A percentile compares a stretch with the other conserved stretches of the same genome.
Evolutionary conservation across 2,888 invertebrate genomes (phyloP).

Genomic region (Uloborus plumipes): DNA sequence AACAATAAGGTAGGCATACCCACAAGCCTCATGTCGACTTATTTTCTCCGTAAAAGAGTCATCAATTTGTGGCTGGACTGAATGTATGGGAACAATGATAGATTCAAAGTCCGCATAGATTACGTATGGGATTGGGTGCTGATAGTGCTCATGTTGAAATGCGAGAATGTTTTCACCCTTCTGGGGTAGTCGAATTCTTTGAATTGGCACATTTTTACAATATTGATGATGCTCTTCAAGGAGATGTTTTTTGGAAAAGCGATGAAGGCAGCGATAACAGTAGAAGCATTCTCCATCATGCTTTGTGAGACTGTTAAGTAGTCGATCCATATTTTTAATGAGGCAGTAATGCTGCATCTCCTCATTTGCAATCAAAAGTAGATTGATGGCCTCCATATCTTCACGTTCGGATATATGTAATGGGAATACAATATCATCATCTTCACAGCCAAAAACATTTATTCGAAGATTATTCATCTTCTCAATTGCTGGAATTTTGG

Average conservation of each 20-base stretch:
- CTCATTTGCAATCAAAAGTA: background rate
- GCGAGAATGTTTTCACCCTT: background rate
- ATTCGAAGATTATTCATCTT: background rate
- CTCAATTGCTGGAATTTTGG: background rate
- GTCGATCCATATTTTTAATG: background rate
- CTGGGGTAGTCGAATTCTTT: background rate
- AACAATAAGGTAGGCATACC: conserved; percentile 1
- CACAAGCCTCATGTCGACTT: conserved; percentile 4
- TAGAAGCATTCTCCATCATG: background rate
- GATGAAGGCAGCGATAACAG: conserved; percentile 5
- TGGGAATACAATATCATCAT: background rate
- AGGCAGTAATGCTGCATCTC: background rate
- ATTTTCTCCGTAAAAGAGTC: too few relatives aligned
- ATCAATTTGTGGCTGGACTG: too few relatives aligned
- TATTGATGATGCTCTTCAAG: background rate
- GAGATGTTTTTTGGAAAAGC: background rate
- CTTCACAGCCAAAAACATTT: conserved; percentile 5
- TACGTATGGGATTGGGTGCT: background rate
- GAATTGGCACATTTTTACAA: background rate
- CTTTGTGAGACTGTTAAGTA: background rate
- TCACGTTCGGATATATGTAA: background rate
- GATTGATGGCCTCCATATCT: background rate
- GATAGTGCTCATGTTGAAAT: background rate
- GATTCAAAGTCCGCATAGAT: conserved; percentile 4
- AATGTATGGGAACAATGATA: background rate